Conservation (phyloP, 2,888 invertebrate genomes). For the Lepidochitona cinerea region DNA sequence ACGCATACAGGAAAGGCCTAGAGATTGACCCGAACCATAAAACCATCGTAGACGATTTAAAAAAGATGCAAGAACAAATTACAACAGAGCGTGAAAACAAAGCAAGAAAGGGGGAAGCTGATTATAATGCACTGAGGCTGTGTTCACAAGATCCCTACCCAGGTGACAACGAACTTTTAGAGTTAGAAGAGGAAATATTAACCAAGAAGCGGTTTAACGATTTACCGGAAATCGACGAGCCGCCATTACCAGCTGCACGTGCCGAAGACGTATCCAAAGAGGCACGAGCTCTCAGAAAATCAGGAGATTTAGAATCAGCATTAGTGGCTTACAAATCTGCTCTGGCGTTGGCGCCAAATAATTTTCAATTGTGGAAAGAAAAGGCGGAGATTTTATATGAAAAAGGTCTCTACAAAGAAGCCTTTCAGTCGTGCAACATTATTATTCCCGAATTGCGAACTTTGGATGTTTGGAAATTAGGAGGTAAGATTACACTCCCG, state of each 20-base stretch:
- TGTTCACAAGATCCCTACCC: slow-evolving; percentile 46
- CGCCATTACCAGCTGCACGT: background rate
- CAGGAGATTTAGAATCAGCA: slow-evolving; percentile 17
- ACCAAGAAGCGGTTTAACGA: slow-evolving; percentile 34
- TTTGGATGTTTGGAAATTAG: slow-evolving; percentile 37
- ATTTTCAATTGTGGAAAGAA: slow-evolving; percentile 36
- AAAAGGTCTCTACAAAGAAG: slow-evolving; percentile 33
- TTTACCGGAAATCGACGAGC: slow-evolving; percentile 21
- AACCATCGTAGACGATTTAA: slow-evolving; percentile 33
- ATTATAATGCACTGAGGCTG: slow-evolving; percentile 40
- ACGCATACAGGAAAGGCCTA: slow-evolving; percentile 35
- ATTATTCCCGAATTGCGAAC: slow-evolving; percentile 30
- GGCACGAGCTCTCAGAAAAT: background rate
- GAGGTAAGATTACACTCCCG: slow-evolving; percentile 31
- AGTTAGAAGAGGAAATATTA: slow-evolving; percentile 38
- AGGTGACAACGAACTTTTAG: slow-evolving; percentile 40
- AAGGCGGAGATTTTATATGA: slow-evolving; percentile 33
- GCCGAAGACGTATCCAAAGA: background rate
- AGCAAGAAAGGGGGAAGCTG: slow-evolving; percentile 20
- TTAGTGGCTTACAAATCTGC: slow-evolving; percentile 20
- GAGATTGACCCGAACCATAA: slow-evolving; percentile 36
- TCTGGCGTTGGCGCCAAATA: slow-evolving; percentile 30
- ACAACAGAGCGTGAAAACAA: slow-evolving; percentile 26
- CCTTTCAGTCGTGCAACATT: slow-evolving; percentile 34
- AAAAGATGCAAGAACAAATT: slow-evolving; percentile 37